Percentiles rank a stretch among this genome's conserved stretches.
These are phyloP conservation scores for Papilio polytes DNA, from an alignment of 1,140 invertebrate genomes.

Conservation along the genomic window DNA sequence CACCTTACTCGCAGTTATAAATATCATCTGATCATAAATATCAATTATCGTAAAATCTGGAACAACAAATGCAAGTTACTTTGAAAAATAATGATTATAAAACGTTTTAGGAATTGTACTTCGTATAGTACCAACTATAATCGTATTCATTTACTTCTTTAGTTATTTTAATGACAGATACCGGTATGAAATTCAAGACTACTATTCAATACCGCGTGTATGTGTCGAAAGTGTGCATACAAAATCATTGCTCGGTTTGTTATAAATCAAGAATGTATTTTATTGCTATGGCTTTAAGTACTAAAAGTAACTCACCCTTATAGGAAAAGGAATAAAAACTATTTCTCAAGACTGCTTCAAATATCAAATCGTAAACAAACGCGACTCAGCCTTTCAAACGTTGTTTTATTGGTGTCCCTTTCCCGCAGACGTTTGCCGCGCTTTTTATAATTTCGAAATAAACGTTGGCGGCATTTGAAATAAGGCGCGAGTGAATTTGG, in stretches of 20 bases:
- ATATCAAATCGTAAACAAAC: conserved; percentile 83
- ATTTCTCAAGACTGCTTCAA: conserved; percentile 75
- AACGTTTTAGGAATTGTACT: neutral
- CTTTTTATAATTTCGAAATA: conserved; percentile 78
- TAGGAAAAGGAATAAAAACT: conserved; percentile 77
- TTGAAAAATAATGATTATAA: neutral
- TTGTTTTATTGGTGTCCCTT: conserved; percentile 83
- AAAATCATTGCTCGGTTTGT: conserved; percentile 7
- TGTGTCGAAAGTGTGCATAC: neutral
- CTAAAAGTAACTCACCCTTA: conserved; percentile 66
- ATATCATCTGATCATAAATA: too few species aligned
- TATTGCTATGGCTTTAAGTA: conserved; percentile 70
- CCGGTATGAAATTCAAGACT: neutral
- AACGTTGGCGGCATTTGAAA: conserved; percentile 82
- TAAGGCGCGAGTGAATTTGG: conserved; percentile 78
- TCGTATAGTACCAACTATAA: neutral
- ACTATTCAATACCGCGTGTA: neutral
- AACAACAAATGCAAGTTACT: neutral
- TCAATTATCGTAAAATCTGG: neutral
- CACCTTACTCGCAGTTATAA: neutral
- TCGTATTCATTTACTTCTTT: too few species aligned
- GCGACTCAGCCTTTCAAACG: conserved; percentile 68
- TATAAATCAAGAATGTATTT: conserved; percentile 60
- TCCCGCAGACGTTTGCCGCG: conserved; percentile 78
- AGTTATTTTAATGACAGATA: neutral